Evolutionary conservation across 1,140 invertebrate species (phyloP), one percentile per base, ranked within the genome.

Genomic region (Drosophila eugracilis): DNA sequence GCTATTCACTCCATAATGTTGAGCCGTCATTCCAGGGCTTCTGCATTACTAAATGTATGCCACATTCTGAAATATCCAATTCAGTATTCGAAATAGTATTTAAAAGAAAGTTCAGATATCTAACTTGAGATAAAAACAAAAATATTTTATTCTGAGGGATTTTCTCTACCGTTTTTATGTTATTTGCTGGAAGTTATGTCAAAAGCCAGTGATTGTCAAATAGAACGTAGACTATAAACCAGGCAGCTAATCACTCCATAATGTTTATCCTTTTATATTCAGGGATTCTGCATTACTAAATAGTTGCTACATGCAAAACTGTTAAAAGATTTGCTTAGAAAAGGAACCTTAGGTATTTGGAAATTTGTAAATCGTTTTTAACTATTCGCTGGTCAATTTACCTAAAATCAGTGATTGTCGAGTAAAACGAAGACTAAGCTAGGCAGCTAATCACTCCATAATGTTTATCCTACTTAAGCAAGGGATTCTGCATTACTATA

Each of bases 151-250:
- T n/a, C n/a, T n/a, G n/a, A n/a, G n/a, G n/a, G n/a, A n/a, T n/a
- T n/a, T 12, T 41, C 1, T 21, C 19, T 21, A 21, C 19, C 77
- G 77, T 84, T 84, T 22, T 83, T 78, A 79, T 86, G 74, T 86
- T 86, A 77, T 84, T 89, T 57, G 65, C 71, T 75, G 72, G 73
- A 70, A 55, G 53, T 39, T 32, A 5, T 57, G 6, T 0, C 14
- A 22, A 48, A 58, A 48, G 48, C 89, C 59, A 89, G 84, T 62
- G 78, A 88, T 78, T 84, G 89, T 90, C 89, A 78, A 89, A 86
- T 60, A 81, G 69, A 90, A 90, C 89, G 81, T 26, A 91, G 6
- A 91, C 4, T 48, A 60, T 71, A 44, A 19, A n/a, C 22, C 21
- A 32, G 54, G 50, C 73, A 57, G 42, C 59, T 70, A 32, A 7